These are phyloP conservation scores for Leuctra nigra DNA, from an alignment of 2,888 invertebrate species.

Conservation along the genomic window DNA sequence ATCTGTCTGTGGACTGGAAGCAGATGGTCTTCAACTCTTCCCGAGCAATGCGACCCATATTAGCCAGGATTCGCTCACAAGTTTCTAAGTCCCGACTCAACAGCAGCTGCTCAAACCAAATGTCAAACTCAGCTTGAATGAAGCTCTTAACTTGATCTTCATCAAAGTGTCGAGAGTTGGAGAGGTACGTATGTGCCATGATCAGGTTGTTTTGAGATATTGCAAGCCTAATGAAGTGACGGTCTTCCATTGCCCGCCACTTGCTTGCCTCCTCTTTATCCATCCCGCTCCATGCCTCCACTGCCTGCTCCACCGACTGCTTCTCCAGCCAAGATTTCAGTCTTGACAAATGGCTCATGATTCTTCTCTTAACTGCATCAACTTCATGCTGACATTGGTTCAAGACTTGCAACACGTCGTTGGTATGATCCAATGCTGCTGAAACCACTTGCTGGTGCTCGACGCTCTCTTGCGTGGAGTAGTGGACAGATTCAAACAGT, in stretches of 20 bases:
- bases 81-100: slow-evolving; percentile 56
- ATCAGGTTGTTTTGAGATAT: slow-evolving; percentile 20
- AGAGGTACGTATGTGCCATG: slow-evolving; percentile 23
- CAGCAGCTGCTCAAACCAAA: slow-evolving; percentile 56
- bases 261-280: slow-evolving; percentile 10
- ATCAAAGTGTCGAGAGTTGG: slow-evolving; percentile 20
- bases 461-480: slow-evolving; percentile 5
- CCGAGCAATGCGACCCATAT: slow-evolving; percentile 52
- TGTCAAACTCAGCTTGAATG: slow-evolving; percentile 46
- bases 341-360: slow-evolving; percentile 22
- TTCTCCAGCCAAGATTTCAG: slow-evolving; percentile 17
- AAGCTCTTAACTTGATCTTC: not conserved
- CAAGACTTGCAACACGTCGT: slow-evolving; percentile 17
- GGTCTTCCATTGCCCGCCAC: slow-evolving; percentile 23
- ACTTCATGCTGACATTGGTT: not conserved
- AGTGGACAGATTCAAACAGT: slow-evolving; percentile 19
- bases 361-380: slow-evolving; percentile 7
- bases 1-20: slow-evolving; percentile 49
- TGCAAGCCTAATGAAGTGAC: slow-evolving; percentile 24
- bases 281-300: slow-evolving; percentile 12
- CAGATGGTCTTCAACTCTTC: slow-evolving; percentile 52
- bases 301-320: slow-evolving; percentile 6
- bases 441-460: slow-evolving; percentile 18
- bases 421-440: slow-evolving; percentile 21
- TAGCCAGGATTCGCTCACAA: slow-evolving; percentile 55